Base-by-base conservation (phyloP, 2,888 invertebrate genomes). In the Plebejus argus region DNA sequence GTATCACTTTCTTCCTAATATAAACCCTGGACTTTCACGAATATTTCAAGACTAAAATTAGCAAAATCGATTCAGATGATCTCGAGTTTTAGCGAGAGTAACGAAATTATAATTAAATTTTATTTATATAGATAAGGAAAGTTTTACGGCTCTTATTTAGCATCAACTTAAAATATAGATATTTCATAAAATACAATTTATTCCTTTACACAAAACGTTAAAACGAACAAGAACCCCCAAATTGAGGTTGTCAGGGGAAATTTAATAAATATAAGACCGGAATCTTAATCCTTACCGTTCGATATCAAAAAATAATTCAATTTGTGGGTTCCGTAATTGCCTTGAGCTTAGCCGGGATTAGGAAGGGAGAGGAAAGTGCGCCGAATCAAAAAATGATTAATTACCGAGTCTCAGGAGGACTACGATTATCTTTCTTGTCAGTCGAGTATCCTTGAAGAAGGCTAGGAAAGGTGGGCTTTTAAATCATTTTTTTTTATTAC, bases 261-360 rank as follows among this genome's bases (percentile, higher is more conserved):
- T 74, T 74, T 53, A 53, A 70, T 56, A 77, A 70, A 56, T 71
- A 56, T 58, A 56, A 77, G 70, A 77, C 23, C 70, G 39, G 53
- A 58, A 77, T 71, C 71, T 56, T 80, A 80, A 80, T 80, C 79
- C 78, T 71, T 70, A 56, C 78, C 49, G 53, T 77, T 81, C 83
- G 83, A 83, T 85, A 84, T 85, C 82, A 82, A 82, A 82, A 81
- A 84, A 83, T 87, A 86, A 89, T 89, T 88, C 83, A 86, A 87
- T 88, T 87, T 86, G 83, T 84, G 79, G 78, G 80, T 81, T 8
- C 83, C 85, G 86, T 89, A 86, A 88, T 87, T 86, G 87, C 85
- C 35, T 74, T 79, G 77, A 78, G 81, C 79, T 80, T 79, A 80
- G 76, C 74, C 77, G 78, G 80, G 81, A 80, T 83, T 80, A 78